A percentile compares a stretch with the other conserved stretches of the same genome.
phyloP scores from a whole-genome alignment of 2,113 vertebrate species.

The Nothocercus nigrocapillus region DNA sequence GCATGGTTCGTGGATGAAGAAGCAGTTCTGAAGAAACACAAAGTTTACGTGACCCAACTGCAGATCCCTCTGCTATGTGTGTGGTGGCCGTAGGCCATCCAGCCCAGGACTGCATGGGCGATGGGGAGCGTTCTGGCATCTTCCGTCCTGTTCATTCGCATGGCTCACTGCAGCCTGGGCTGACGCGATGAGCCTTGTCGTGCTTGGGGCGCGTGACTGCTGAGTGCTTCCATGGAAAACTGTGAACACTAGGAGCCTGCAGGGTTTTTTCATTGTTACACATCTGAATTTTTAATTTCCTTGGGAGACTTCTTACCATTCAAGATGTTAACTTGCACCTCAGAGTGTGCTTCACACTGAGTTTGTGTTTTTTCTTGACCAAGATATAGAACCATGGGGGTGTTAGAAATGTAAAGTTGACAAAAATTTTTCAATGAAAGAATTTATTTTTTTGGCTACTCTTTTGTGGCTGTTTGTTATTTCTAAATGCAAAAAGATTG shows the following conservation, averaged over 20 bases:
- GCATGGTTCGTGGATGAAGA: background rate
- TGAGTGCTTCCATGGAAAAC: background rate
- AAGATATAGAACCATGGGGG: background rate
- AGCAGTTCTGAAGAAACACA: background rate
- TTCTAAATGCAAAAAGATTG: background rate
- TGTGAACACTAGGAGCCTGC: accelerated
- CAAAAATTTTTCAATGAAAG: background rate
- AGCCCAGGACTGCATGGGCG: accelerated
- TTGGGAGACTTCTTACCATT: background rate
- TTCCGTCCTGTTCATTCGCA: accelerated
- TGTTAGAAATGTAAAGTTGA: background rate
- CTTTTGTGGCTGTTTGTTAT: background rate
- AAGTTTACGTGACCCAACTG: background rate
- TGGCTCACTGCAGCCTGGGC: background rate
- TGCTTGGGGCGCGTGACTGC: background rate
- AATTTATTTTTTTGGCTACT: background rate
- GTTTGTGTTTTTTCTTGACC: background rate
- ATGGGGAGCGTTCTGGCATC: background rate
- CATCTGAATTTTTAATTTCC: background rate
- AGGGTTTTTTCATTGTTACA: background rate
- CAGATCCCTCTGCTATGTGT: background rate
- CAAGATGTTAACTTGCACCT: background rate
- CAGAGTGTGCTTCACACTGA: background rate
- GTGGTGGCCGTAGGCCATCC: background rate
- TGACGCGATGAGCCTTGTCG: accelerated